Conservation (phyloP, 2,888 invertebrate species). For the Stenodera caucasica region DNA sequence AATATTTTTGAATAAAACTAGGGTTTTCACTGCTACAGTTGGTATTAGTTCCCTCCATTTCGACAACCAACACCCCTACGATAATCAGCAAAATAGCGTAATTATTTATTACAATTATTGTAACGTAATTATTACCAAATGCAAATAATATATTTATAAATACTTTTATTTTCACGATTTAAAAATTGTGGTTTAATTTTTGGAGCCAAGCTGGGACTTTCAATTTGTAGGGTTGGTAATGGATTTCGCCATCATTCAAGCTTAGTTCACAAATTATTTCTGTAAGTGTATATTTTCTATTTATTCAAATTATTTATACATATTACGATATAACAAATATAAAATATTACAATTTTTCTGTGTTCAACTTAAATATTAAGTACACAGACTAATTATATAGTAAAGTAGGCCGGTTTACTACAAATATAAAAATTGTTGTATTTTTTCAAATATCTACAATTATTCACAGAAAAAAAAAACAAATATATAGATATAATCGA, state of each 20-base stretch:
- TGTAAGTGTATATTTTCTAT: neutral
- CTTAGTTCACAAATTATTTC: no score
- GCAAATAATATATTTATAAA: no score
- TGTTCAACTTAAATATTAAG: constrained; percentile 26
- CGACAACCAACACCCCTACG: no score
- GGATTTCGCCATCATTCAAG: no score
- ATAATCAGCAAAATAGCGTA: no score
- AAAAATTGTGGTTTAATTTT: no score
- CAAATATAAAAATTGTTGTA: constrained; percentile 25
- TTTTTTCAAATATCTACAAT: constrained; percentile 9
- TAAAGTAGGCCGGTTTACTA: constrained; percentile 42
- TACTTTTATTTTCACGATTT: no score
- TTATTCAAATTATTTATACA: constrained; percentile 19
- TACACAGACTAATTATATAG: constrained; percentile 32
- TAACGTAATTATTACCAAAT: no score
- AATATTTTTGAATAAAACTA: neutral
- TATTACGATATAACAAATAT: constrained; percentile 17
- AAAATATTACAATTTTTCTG: constrained; percentile 16
- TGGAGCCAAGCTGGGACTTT: no score
- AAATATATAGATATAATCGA: constrained; percentile 22
- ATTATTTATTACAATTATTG: no score
- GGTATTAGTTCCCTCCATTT: no score
- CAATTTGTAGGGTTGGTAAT: no score
- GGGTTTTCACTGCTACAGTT: neutral
- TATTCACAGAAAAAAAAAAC: constrained; percentile 16